phyloP scores from a whole-genome alignment of 1,140 invertebrate species.

The Physella acuta region DNA sequence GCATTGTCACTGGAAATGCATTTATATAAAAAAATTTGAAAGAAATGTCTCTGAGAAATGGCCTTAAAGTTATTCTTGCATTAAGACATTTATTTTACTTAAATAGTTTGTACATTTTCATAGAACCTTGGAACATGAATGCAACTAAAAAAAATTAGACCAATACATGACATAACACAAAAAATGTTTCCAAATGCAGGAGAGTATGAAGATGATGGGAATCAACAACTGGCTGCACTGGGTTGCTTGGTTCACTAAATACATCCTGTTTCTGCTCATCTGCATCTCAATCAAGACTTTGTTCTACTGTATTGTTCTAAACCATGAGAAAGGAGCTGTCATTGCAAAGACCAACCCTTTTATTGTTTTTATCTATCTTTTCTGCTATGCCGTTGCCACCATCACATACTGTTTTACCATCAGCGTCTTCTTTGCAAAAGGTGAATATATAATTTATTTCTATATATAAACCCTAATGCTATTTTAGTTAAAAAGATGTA shows the following conservation, averaged over 20 bases:
- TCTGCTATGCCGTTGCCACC: constrained; percentile 62
- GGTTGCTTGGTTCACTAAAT: constrained; percentile 80
- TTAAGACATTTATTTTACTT: no score
- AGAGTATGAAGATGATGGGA: constrained; percentile 89
- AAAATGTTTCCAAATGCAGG: constrained; percentile 63
- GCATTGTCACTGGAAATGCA: no score
- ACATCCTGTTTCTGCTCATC: constrained; percentile 71
- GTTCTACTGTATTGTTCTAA: constrained; percentile 54
- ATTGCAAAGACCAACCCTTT: constrained; percentile 61
- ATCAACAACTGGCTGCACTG: constrained; percentile 80
- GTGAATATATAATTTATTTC: no score
- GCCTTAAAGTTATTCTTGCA: no score
- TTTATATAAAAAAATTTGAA: no score
- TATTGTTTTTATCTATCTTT: constrained; percentile 64
- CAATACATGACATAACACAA: not conserved
- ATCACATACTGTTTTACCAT: constrained; percentile 65
- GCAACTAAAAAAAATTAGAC: no score
- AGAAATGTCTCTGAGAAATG: no score
- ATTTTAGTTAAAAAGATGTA: no score
- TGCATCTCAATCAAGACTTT: constrained; percentile 64
- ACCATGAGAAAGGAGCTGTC: constrained; percentile 46
- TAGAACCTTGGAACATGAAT: no score
- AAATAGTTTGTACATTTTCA: no score
- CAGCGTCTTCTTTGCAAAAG: constrained; percentile 66
- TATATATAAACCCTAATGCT: no score